These are phyloP conservation scores for Gopherus evgoodei DNA, from an alignment of 2,113 vertebrate species.

Conservation along the genomic window DNA sequence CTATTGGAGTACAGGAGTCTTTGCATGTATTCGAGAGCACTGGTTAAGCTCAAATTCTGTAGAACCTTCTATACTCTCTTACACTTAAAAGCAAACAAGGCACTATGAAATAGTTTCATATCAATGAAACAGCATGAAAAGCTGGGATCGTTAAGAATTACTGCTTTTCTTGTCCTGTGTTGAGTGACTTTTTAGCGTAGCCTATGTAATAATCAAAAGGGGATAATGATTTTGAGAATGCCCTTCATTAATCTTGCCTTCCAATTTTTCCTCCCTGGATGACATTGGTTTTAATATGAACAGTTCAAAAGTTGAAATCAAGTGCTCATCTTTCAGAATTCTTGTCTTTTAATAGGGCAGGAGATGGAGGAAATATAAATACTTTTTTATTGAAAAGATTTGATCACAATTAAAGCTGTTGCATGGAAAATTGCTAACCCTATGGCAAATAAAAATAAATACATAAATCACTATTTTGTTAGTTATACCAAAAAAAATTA, in stretches of 20 bases:
- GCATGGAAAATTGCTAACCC: background rate
- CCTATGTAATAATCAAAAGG: background rate
- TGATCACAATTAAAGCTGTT: background rate
- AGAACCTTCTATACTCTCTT: background rate
- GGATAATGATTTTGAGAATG: background rate
- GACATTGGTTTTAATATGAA: background rate
- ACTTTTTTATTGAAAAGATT: background rate
- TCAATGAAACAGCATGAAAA: background rate
- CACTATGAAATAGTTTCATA: background rate
- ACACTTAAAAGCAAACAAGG: background rate
- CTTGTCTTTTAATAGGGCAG: background rate
- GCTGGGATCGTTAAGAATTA: background rate
- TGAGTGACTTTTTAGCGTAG: background rate
- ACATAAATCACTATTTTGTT: too few species aligned
- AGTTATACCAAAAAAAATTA: too few species aligned
- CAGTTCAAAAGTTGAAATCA: background rate
- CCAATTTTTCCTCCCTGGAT: background rate
- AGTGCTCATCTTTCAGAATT: background rate
- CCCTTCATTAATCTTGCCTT: background rate
- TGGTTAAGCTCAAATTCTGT: background rate
- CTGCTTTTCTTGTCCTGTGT: background rate
- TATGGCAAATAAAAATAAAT: too few species aligned
- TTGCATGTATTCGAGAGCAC: background rate
- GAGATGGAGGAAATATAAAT: background rate
- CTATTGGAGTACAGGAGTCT: background rate